A percentile compares a stretch with the other conserved stretches of the same genome.
Evolutionary conservation across 2,113 vertebrate genomes (phyloP).

Genomic region (Morphnarchus princeps): DNA sequence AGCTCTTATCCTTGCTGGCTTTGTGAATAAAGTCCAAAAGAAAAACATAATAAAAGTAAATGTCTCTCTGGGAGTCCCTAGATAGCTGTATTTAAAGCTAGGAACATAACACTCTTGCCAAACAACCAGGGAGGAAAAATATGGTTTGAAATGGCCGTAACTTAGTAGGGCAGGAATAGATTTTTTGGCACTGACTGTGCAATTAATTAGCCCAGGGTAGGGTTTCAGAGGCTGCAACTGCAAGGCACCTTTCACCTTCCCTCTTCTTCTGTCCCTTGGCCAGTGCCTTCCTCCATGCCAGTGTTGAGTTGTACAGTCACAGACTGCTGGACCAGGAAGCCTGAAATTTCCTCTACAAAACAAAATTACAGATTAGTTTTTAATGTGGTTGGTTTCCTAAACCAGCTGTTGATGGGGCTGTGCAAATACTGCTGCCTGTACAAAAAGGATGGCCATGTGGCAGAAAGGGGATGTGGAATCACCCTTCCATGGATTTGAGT

Average conservation of each 20-base stretch:
- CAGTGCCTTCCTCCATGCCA: background rate
- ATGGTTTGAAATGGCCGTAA: background rate
- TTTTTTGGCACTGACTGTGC: background rate
- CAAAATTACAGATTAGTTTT: background rate
- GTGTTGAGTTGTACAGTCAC: background rate
- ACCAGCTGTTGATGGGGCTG: background rate
- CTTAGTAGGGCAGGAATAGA: background rate
- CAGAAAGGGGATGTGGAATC: background rate
- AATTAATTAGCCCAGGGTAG: background rate
- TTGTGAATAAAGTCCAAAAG: conserved; percentile 24
- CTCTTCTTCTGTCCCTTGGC: background rate
- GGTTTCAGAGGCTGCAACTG: background rate
- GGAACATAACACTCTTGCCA: conserved; percentile 41
- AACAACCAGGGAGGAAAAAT: background rate
- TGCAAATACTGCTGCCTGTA: background rate
- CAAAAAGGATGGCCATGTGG: background rate
- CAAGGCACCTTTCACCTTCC: background rate
- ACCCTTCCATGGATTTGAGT: background rate
- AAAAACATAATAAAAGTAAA: conserved; percentile 42
- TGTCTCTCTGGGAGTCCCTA: conserved; percentile 4
- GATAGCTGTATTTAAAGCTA: conserved; percentile 47
- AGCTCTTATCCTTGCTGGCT: background rate
- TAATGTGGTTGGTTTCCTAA: background rate
- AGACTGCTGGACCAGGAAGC: background rate
- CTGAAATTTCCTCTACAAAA: background rate